Evolutionary conservation across 2,113 vertebrate genomes (phyloP), one percentile per base, ranked within the genome.

Genomic region (Eleginops maclovinus): DNA sequence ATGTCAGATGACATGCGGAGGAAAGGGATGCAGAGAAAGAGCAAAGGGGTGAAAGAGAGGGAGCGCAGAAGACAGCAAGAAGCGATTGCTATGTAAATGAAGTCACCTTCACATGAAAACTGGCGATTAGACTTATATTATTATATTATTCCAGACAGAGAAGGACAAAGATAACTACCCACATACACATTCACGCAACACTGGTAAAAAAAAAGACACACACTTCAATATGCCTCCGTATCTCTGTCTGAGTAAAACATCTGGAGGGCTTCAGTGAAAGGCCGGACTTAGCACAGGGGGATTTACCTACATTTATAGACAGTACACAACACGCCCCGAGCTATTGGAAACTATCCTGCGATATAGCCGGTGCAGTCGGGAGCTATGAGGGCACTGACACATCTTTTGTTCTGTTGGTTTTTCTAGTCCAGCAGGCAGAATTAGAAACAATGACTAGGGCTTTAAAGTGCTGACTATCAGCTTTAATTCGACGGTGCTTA

Each of bases 1-100:
- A 61, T 60, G 74, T 61, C 62, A 69, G 77, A 75, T 66, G 84
- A 67, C 69, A 72, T 72, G 79, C 36, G 14, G 54, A 74, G 58
- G 54, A 60, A 63, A 60, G 59, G 10, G 60, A 87, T 56, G 49
- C 40, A 14, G 77, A 26, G 54, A 44, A 70, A 72, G 81, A 72
- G 75, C 59, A 72, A 50, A 67, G 55, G 46, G 64, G 64, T 55
- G 64, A 64, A 65, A 72, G 36, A 31, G 46, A 68, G 21, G 61
- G 54, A 55, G 47, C 66, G 82, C 53, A 44, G 75, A 17, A 68
- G 56, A 11, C 50, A 51, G 58, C 72, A 49, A n/a, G 50, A 26
- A 17, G 77, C 87, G 84, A 92, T 84, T 88, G 67, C 68, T 81
- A 80, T 88, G 86, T 81, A 90, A 87, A 91, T 87, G 47, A 86